phyloP scores from a whole-genome alignment of 2,797 vertebrate genomes.

The Astyanax mexicanus region DNA sequence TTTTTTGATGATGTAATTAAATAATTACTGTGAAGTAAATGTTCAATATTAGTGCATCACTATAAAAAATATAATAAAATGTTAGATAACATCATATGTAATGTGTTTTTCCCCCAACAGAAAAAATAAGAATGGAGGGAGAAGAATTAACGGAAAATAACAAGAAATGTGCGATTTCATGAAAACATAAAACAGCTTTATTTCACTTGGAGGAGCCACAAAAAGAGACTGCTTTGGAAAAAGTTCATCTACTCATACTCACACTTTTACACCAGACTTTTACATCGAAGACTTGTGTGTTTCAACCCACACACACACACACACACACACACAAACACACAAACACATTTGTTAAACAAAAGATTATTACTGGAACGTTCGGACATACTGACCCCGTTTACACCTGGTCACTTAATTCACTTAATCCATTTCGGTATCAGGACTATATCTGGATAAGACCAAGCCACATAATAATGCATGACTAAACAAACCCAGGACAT shows the following conservation, averaged over 20 bases:
- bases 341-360: too few species aligned
- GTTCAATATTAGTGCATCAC: too few species aligned
- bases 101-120: conserved; percentile 62
- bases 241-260: background rate
- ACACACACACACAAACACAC: background rate
- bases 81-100: too few species aligned
- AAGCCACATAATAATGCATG: too few species aligned
- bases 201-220: background rate
- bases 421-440: too few species aligned
- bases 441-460: too few species aligned
- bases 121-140: conserved; percentile 73
- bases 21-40: too few species aligned
- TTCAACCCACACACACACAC: background rate
- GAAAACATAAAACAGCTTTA: conserved; percentile 52
- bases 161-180: conserved; percentile 78
- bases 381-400: background rate
- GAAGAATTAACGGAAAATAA: conserved; percentile 43
- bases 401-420: too few species aligned
- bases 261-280: too few species aligned
- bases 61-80: too few species aligned
- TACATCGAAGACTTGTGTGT: background rate
- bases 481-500: too few species aligned
- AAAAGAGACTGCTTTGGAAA: background rate
- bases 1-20: too few species aligned
- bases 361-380: background rate